These are phyloP conservation scores for Siniperca scherzeri DNA, from an alignment of 2,797 vertebrate genomes.

Conservation along the genomic window DNA sequence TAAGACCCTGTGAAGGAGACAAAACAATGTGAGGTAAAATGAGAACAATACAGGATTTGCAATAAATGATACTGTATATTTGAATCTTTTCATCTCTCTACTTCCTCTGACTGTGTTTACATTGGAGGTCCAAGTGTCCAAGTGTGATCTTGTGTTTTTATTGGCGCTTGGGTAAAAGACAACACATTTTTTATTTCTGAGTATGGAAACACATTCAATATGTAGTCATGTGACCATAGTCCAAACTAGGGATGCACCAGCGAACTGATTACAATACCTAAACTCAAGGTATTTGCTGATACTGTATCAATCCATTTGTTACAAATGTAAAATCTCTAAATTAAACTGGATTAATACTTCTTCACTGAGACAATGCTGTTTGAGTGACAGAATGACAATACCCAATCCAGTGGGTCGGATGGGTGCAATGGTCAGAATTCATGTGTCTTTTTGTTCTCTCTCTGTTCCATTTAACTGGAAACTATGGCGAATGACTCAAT, in stretches of 20 bases:
- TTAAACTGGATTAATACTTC: neutral
- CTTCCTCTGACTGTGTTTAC: constrained; percentile 16
- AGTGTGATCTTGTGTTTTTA: neutral
- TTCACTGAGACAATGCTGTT: neutral
- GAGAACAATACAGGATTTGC: neutral
- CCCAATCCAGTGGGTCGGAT: too few relatives aligned
- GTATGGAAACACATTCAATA: neutral
- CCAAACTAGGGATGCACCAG: neutral
- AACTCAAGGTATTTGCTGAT: neutral
- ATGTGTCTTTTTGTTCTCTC: too few relatives aligned
- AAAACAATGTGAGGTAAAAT: constrained; percentile 4
- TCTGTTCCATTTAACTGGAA: too few relatives aligned
- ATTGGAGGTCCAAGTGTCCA: neutral
- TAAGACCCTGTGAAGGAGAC: neutral
- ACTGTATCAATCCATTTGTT: neutral
- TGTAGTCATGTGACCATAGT: neutral
- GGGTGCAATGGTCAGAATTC: too few relatives aligned
- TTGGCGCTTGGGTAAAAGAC: neutral
- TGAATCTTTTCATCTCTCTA: neutral
- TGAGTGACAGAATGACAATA: too few relatives aligned
- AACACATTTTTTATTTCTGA: neutral
- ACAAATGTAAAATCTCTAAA: neutral
- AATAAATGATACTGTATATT: neutral
- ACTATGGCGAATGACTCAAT: too few relatives aligned
- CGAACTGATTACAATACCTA: neutral